Evolutionary conservation across 1,140 invertebrate genomes (phyloP).

Genomic region (Diachasmimorpha longicaudata): DNA sequence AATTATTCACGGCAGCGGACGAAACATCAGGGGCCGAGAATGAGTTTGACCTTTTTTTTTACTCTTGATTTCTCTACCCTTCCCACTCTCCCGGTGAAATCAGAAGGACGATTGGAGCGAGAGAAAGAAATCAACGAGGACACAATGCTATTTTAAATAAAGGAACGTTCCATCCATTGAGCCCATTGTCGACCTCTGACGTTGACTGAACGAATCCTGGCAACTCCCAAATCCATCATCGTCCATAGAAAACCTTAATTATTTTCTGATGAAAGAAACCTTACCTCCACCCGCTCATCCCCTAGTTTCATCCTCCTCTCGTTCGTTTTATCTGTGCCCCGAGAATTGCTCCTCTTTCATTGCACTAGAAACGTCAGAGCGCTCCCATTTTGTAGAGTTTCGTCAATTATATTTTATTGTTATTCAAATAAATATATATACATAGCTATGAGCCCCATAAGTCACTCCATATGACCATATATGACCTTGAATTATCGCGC

Average conservation of each 20-base stretch:
- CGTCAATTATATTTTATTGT: too few species aligned
- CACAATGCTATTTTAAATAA: conserved; percentile 66
- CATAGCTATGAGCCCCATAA: too few species aligned
- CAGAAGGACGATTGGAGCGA: background rate
- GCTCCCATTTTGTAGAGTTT: too few species aligned
- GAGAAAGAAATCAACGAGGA: conserved; percentile 38
- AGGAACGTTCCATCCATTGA: conserved; percentile 62
- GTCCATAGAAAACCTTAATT: conserved; percentile 64
- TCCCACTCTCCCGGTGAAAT: background rate
- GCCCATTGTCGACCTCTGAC: conserved; percentile 62
- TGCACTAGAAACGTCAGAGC: too few species aligned
- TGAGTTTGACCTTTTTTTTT: conserved; percentile 13
- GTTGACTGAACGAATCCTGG: conserved; percentile 61
- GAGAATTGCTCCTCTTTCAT: conserved; percentile 21
- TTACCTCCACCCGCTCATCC: conserved; percentile 21
- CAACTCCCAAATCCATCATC: conserved; percentile 59
- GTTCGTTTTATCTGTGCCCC: conserved; percentile 8
- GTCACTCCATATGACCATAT: too few species aligned
- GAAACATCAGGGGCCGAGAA: background rate
- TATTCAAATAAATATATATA: too few species aligned
- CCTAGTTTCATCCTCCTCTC: background rate
- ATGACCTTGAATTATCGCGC: too few species aligned
- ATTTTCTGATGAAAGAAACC: conserved; percentile 63
- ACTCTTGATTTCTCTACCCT: conserved; percentile 3
- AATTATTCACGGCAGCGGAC: background rate